A percentile compares a stretch with the other conserved stretches of the same genome.
phyloP scores from a whole-genome alignment of 1,140 invertebrate genomes.

The Schmidtea mediterranea region DNA sequence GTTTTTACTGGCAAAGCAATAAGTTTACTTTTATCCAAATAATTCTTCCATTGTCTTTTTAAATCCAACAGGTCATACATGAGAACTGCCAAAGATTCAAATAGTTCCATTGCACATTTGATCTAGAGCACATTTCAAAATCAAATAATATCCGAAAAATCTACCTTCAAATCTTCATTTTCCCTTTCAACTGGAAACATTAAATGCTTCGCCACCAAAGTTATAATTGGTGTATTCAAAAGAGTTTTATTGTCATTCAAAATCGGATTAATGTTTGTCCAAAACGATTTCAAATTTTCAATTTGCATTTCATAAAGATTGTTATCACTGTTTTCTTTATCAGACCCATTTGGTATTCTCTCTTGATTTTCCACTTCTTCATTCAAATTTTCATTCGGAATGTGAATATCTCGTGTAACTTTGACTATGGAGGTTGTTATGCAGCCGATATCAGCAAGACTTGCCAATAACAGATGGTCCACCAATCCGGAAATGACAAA shows the following conservation, averaged over 20 bases:
- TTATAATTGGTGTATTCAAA: background rate
- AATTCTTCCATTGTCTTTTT: conserved; percentile 17
- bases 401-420: conserved; percentile 9
- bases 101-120: conserved; percentile 15
- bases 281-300: background rate
- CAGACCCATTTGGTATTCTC: conserved; percentile 17
- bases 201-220: conserved; percentile 2
- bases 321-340: conserved; percentile 9
- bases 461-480: conserved; percentile 15
- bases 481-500: conserved; percentile 21
- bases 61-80: conserved; percentile 21
- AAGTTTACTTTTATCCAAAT: conserved; percentile 18
- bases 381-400: conserved; percentile 7
- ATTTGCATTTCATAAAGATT: background rate
- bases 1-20: conserved; percentile 13
- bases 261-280: background rate
- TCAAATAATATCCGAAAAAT: conserved; percentile 6
- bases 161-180: background rate
- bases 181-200: background rate
- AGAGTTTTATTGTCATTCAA: background rate
- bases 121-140: conserved; percentile 10
- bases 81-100: conserved; percentile 21
- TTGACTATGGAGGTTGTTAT: conserved; percentile 14
- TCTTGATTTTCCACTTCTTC: conserved; percentile 11
- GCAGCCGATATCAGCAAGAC: conserved; percentile 18